phyloP scores from a whole-genome alignment of 2,797 vertebrate species.

The Semotilus atromaculatus region DNA sequence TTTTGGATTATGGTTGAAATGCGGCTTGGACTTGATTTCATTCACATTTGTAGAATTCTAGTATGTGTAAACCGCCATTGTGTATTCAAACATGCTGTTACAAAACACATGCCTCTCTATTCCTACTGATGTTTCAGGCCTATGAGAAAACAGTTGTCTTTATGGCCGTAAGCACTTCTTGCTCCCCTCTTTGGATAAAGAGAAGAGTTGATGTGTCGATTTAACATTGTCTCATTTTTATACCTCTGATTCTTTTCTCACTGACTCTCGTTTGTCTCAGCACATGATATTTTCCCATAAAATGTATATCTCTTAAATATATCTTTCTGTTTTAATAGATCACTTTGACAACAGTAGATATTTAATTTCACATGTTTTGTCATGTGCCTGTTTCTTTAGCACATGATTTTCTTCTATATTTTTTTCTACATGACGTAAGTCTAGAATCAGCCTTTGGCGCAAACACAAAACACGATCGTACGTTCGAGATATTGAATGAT shows the following conservation, averaged over 20 bases:
- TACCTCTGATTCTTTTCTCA: constrained; percentile 8
- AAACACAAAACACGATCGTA: not conserved
- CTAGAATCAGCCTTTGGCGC: constrained; percentile 21
- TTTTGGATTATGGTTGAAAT: not conserved
- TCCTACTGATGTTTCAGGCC: not conserved
- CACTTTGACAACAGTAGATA: constrained; percentile 40
- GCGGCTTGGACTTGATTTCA: not conserved
- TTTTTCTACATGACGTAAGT: constrained; percentile 12
- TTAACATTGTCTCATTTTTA: constrained; percentile 34
- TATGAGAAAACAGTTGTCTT: constrained; percentile 3
- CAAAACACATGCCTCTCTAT: constrained; percentile 10
- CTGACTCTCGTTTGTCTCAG: constrained; percentile 18
- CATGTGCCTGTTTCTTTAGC: constrained; percentile 2
- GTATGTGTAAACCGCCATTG: not conserved
- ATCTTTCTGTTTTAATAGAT: constrained; percentile 37
- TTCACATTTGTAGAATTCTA: not conserved
- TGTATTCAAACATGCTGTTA: not conserved
- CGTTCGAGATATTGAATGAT: not conserved
- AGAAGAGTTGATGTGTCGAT: constrained; percentile 21
- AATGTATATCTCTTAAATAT: constrained; percentile 22
- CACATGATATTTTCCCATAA: constrained; percentile 39
- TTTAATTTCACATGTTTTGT: constrained; percentile 6
- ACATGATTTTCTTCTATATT: not conserved
- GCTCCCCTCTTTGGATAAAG: constrained; percentile 4
- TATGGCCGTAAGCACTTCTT: constrained; percentile 6